Evolutionary conservation across 2,888 invertebrate genomes (phyloP), one percentile per base, ranked within the genome.

Genomic region (Oxyteleia sp.): DNA sequence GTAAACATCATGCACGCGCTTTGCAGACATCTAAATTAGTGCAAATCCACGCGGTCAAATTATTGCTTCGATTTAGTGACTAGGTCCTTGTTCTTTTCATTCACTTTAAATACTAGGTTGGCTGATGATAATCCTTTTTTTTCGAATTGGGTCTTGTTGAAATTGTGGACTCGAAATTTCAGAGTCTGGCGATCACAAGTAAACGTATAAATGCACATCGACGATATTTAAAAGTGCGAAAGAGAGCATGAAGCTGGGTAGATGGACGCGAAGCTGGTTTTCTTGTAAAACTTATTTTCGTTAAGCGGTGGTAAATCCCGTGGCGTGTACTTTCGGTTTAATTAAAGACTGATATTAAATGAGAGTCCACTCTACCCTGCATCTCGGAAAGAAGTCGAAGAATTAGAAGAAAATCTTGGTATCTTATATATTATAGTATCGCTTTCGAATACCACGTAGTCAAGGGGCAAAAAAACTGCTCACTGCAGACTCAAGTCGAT

Each of bases 391-490:
- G 5, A 20, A 64, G 20, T 47, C 29, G 20, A n/a, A 59, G 29
- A 43, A 8, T 61, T 38, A 29, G 59, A 64, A 68, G 68, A 83
- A 81, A 61, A 80, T 79, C 89, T 92, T 57, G 35, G 15, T 66
- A 26, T 7, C 45, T 45, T 90, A 92, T 87, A 88, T 81, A 80
- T 92, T 90, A 91, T 87, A 88, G 89, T 92, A 92, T 93, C 91
- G 91, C 91, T 91, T 91, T 90, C 88, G 91, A 93, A 92, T 92
- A 92, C 89, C 91, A 91, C 90, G 90, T 92, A 92, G 90, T 89
- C 90, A 90, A 92, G 91, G 87, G 88, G 87, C 38, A 49, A 63
- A 63, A 32, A 57, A 47, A 23, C 35, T 64, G 29, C 41, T 45
- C 16, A 18, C 63, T 26, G 43, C 38, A 63, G 26, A 53, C 57